Conservation (phyloP, 2,888 invertebrate genomes). For the Hedychridium roseum region DNA sequence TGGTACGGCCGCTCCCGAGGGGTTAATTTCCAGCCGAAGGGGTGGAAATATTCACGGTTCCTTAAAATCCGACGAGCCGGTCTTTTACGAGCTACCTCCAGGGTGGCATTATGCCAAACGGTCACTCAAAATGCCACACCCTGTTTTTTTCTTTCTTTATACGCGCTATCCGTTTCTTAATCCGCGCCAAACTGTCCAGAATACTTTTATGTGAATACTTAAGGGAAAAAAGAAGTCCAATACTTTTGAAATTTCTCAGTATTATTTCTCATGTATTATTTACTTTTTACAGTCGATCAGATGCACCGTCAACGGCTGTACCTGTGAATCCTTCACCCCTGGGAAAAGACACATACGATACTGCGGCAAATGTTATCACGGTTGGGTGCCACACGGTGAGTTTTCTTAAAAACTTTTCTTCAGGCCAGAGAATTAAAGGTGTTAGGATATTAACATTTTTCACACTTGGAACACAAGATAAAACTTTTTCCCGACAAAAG, state of each 20-base stretch:
- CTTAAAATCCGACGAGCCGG: slow-evolving; percentile 57
- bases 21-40: slow-evolving; percentile 56
- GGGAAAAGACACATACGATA: slow-evolving; percentile 73
- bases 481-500: too few species aligned
- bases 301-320: slow-evolving; percentile 73
- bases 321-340: slow-evolving; percentile 76
- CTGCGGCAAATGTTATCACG: slow-evolving; percentile 77
- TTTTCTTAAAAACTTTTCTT: too few species aligned
- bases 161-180: slow-evolving; percentile 44
- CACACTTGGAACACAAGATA: too few species aligned
- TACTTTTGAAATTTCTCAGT: background rate
- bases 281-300: slow-evolving; percentile 70
- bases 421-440: too few species aligned
- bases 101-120: slow-evolving; percentile 58
- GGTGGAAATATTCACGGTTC: slow-evolving; percentile 60
- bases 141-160: slow-evolving; percentile 15
- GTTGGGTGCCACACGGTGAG: slow-evolving; percentile 81
- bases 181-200: slow-evolving; percentile 33
- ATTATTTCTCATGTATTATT: too few species aligned
- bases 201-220: slow-evolving; percentile 13
- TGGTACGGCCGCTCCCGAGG: slow-evolving; percentile 52
- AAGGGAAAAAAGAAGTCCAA: background rate
- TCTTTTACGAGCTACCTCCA: slow-evolving; percentile 47
- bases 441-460: too few species aligned
- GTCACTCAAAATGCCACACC: slow-evolving; percentile 56